Evolutionary conservation across 2,797 vertebrate genomes (phyloP), one percentile per base, ranked within the genome.

Genomic region (Strix occidentalis): DNA sequence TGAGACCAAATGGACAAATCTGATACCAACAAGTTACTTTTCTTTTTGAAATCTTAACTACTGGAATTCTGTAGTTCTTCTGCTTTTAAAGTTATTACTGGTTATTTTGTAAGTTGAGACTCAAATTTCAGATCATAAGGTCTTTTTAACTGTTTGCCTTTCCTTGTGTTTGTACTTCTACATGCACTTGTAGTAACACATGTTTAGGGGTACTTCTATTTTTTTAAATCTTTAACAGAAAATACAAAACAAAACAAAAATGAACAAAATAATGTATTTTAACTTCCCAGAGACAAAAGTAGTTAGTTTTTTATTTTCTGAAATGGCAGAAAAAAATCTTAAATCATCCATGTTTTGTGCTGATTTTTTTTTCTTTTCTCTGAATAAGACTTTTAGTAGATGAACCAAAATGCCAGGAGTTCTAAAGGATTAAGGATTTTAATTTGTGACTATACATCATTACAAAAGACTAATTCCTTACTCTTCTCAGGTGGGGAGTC

Each of bases 1-100:
- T 89, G 56, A 92, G 76, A 92, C 65, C 90, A 89, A 97, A 90
- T 75, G 81, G 82, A 79, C 28, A 81, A 84, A 90, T 75, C 46
- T 82, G 92, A 89, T 82, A 83, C 33, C 61, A 92, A 65, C 21
- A 71, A 90, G 57, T 85, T 87, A 85, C 68, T 94, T 78, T 79
- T 48, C 74, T 60, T 84, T 89, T 71, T 92, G 81, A 93, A 92
- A 78, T 63, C 7, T 54, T 76, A 90, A 46, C 56, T 71, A 26
- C 66, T 71, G 4, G 48, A 85, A n/a, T 78, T 70, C 35, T 80
- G 43, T 51, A 50, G 20, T 54, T 80, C 8, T 87, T 63, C 68
- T 91, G 33, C 48, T 84, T 92, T 84, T 77, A 68, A 46, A 46
- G 11, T 66, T 79, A 33, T 28, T 78, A 26, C 16, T 2, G 0